Base-by-base conservation (phyloP, 2,797 vertebrate species). In the Lepus oiostolus region DNA sequence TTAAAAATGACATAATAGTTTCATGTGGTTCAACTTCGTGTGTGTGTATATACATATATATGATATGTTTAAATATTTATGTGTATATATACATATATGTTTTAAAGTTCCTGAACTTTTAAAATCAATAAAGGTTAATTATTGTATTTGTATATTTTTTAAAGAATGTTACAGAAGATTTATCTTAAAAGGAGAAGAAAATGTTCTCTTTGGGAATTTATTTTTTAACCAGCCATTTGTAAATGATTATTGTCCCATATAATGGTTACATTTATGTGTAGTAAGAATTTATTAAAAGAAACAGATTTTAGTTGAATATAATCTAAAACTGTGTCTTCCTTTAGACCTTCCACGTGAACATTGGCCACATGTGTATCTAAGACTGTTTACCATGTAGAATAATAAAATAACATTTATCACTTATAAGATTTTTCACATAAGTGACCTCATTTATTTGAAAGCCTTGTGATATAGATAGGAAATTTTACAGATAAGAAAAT, bases 391-490 rank as follows among this genome's bases (percentile, higher is more conserved):
- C 30, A 5, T 54, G 4, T 87, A 76, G 21, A 54, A 63, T 77
- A 30, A 42, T 93, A 35, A 67, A 21, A 26, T 58, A 71, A 52
- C 22, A 24, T 91, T 93, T 86, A 35, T 77, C 63, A 87, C 60
- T 96, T 72, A 65, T 85, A 84, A 93, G 82, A 67, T 88, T 38
- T 89, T 86, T 95, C 26, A 90, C 17, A 47, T 72, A 88, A 71
- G 38, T 79, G 28, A 32, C 60, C 58, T 93, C 52, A 88, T 80
- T 93, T 92, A 81, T 75, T 65, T 88, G 30, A 93, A 93, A 82
- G 38, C 24, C 58, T 76, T 90, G 47, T 71, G 32, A 65, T 19
- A 71, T 81, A 83, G 16, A 11, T 68, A 79, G 19, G 14, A 83
- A 2, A 67, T 28, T 70, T 65, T 54, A 76, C 4, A 90, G 12